Evolutionary conservation across 1,140 invertebrate genomes (phyloP).

Genomic region (Physella acuta): DNA sequence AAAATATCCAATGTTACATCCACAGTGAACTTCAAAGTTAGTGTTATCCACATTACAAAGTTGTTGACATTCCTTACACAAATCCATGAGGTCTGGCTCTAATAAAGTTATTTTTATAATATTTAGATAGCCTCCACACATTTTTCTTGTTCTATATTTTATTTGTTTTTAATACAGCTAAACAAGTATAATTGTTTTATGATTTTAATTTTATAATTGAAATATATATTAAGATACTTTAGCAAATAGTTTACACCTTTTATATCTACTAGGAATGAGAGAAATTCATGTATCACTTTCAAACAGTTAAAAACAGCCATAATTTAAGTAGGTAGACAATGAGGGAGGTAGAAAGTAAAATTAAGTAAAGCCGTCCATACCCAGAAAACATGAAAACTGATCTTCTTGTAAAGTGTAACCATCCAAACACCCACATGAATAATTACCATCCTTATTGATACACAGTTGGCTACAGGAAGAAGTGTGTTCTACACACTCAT

Average conservation of each 20-base stretch:
- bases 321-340: neutral
- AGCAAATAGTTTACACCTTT: too few species aligned
- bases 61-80: neutral
- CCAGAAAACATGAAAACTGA: neutral
- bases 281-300: too few species aligned
- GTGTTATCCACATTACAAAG: neutral
- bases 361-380: neutral
- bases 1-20: neutral
- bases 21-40: neutral
- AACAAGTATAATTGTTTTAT: too few species aligned
- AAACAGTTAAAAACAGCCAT: too few species aligned
- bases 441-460: constrained; percentile 75
- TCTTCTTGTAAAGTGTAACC: constrained; percentile 6
- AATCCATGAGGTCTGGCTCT: neutral
- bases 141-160: neutral
- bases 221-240: too few species aligned
- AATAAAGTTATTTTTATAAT: neutral
- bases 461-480: constrained; percentile 60
- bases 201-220: too few species aligned
- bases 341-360: neutral
- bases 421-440: constrained; percentile 64
- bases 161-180: neutral
- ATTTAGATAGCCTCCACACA: too few species aligned
- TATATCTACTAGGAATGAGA: too few species aligned
- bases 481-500: constrained; percentile 7